Evolutionary conservation across 2,797 vertebrate genomes (phyloP).

Genomic region (Potorous gilbertii): DNA sequence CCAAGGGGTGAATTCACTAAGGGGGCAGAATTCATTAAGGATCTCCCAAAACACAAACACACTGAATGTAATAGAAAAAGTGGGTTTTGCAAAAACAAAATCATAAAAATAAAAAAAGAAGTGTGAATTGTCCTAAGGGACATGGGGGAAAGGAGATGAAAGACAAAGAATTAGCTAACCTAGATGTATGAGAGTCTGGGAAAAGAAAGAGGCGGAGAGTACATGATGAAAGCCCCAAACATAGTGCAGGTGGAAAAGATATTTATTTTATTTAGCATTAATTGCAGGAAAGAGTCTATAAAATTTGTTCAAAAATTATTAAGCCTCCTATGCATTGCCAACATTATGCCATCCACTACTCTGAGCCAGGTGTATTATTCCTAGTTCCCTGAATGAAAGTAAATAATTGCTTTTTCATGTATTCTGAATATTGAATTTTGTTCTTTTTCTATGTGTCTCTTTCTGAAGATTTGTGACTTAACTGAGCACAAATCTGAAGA

Average conservation of each 20-base stretch:
- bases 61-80: neutral
- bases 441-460: slow-evolving; percentile 84
- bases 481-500: slow-evolving; percentile 43
- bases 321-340: slow-evolving; percentile 84
- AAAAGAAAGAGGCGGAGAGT: slow-evolving; percentile 55
- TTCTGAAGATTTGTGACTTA: slow-evolving; percentile 71
- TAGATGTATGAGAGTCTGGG: slow-evolving; percentile 34
- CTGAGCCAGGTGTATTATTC: slow-evolving; percentile 86
- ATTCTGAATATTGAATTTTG: slow-evolving; percentile 81
- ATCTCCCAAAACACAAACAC: neutral
- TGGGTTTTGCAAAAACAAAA: neutral
- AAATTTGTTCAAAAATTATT: slow-evolving; percentile 83
- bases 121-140: slow-evolving; percentile 2
- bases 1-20: neutral
- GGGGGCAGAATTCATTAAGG: neutral
- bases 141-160: neutral
- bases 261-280: slow-evolving; percentile 86
- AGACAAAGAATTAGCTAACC: neutral
- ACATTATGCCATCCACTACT: slow-evolving; percentile 81
- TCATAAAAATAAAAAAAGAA: no score
- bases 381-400: slow-evolving; percentile 83
- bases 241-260: slow-evolving; percentile 80
- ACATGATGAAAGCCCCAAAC: slow-evolving; percentile 77
- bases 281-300: slow-evolving; percentile 86
- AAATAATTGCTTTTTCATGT: slow-evolving; percentile 83